Evolutionary conservation across 2,888 invertebrate genomes (phyloP), one percentile per base, ranked within the genome.

Genomic region (Drosophila villosipedis): DNA sequence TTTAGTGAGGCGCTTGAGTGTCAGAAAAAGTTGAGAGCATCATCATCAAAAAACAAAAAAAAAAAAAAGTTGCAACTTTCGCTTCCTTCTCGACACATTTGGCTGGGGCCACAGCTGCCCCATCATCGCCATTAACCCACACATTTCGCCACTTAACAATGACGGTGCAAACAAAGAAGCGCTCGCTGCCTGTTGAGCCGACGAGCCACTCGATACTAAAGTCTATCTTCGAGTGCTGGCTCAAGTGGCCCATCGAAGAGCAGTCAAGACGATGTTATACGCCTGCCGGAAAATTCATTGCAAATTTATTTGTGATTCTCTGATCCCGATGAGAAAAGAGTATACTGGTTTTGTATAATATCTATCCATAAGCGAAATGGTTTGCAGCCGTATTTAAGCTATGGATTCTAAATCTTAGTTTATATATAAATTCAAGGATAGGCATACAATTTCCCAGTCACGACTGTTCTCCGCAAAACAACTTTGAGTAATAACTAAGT

Each of bases 111-210:
- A 41, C 35, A 39, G 25, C 62, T 72, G 71, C 49, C 58, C 63
- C 63, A 41, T 52, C 62, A 54, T 14, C 59, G 41, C 43, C 80
- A 58, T 64, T 80, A 28, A 28, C 71, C 70, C 47, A 78, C 83
- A 69, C 80, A 88, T 82, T 88, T 82, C 72, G 70, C 89, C 82
- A 82, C 80, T 88, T 53, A n/a, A 71, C 47, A 49, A 57, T 70
- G 69, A 69, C 60, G 68, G 54, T 50, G 75, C 62, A 80, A 61
- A 59, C 64, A 68, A 71, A 71, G 62, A 77, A 75, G 59, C 60
- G 59, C 63, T 25, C 47, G 16, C 68, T 68, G 58, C 50, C 65
- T 54, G 57, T 43, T 54, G 58, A 52, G 54, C n/a, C 62, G 63
- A n/a, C 62, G 57, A n/a, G 43, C 68, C 58, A 69, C 79, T 73